Percentiles rank a stretch among this genome's conserved stretches.
phyloP scores from a whole-genome alignment of 2,113 vertebrate species.

The Apeltes quadracus region DNA sequence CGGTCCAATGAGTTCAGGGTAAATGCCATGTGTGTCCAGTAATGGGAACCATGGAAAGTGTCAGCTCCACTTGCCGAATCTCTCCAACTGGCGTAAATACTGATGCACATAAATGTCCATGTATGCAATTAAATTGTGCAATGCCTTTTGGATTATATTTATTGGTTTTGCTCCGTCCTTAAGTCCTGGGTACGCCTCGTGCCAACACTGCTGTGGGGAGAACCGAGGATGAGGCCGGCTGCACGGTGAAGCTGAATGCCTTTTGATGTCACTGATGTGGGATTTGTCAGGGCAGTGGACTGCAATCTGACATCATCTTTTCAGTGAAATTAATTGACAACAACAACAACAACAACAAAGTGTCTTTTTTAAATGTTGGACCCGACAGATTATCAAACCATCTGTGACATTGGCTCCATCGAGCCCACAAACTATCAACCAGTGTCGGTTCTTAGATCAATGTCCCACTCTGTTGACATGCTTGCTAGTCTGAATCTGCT shows the following conservation, averaged over 20 bases:
- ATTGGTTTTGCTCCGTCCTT: constrained; percentile 59
- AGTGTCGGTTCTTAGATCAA: constrained; percentile 27
- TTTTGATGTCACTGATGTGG: constrained; percentile 44
- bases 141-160: constrained; percentile 57
- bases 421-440: constrained; percentile 8
- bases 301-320: constrained; percentile 55
- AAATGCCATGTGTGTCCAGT: constrained; percentile 45
- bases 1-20: constrained; percentile 6
- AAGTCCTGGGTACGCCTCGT: constrained; percentile 31
- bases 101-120: constrained; percentile 67
- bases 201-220: constrained; percentile 20
- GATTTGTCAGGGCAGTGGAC: constrained; percentile 44
- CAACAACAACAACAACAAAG: constrained; percentile 54
- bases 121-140: constrained; percentile 69
- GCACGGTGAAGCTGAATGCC: constrained; percentile 20
- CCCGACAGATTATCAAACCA: constrained; percentile 37
- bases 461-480: constrained; percentile 10
- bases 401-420: constrained; percentile 16
- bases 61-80: constrained; percentile 39
- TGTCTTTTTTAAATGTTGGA: constrained; percentile 30
- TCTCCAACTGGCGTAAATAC: constrained; percentile 64
- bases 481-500: constrained; percentile 12
- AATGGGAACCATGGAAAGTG: constrained; percentile 71
- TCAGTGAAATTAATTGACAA: constrained; percentile 48
- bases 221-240: constrained; percentile 12